These are phyloP conservation scores for Macrotrachela quadricornifera DNA, from an alignment of 1,140 invertebrate genomes.

Conservation along the genomic window DNA sequence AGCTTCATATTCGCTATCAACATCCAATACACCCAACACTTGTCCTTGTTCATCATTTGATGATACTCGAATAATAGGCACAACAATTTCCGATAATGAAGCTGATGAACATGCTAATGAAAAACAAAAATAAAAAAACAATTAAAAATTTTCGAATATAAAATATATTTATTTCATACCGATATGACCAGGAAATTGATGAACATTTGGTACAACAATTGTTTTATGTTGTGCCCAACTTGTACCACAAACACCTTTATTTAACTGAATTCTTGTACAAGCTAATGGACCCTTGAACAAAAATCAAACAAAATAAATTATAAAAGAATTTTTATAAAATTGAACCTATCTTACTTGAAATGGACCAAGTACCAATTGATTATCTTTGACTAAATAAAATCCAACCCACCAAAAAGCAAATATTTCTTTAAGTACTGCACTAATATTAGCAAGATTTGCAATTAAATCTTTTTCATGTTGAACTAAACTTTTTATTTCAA, in stretches of 20 bases:
- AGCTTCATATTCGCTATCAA: constrained; percentile 1
- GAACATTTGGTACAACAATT: constrained; percentile 5
- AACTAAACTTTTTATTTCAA: constrained; percentile 3
- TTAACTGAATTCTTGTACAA: constrained; percentile 5
- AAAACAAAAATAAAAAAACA: no score
- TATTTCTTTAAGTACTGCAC: constrained; percentile 3
- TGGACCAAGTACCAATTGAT: constrained; percentile 3
- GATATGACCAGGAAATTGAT: constrained; percentile 4
- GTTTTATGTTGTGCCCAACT: constrained; percentile 1
- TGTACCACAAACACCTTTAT: constrained; percentile 6
- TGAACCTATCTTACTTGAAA: not conserved
- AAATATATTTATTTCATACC: not conserved
- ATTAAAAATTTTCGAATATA: no score
- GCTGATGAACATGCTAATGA: not conserved
- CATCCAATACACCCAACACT: constrained; percentile 2
- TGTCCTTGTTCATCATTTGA: not conserved
- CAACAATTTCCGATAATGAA: constrained; percentile 5
- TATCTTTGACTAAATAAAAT: constrained; percentile 6
- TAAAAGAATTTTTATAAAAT: not conserved
- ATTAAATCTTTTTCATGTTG: constrained; percentile 5
- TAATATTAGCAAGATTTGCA: constrained; percentile 7
- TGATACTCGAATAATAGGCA: not conserved
- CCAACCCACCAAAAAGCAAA: constrained; percentile 8
- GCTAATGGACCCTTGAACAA: constrained; percentile 3
- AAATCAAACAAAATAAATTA: no score